Evolutionary conservation across 2,113 vertebrate species (phyloP), one percentile per base, ranked within the genome.

Genomic region (Barnardius zonarius): DNA sequence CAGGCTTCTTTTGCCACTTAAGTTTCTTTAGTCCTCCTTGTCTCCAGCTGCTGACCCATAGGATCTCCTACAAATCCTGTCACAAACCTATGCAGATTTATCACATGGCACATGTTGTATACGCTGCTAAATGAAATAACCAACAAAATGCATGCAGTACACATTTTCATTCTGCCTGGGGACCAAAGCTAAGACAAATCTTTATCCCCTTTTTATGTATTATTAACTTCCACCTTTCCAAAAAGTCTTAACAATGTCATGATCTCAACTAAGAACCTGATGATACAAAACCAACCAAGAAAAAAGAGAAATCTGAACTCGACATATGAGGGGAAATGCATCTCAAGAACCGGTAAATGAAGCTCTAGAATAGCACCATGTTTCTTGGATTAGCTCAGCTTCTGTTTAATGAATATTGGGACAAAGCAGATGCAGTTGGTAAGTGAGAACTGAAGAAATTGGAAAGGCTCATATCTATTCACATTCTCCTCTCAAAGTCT

Each of bases 401-500:
- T 76, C 13, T 73, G 3, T 30, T 31, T 55, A 13, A 6, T 18
- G 19, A 59, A 63, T 49, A 57, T 16, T 48, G 48, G 7, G 25
- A 68, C 8, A 76, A 9, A 51, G 2, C 6, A 46, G 24, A 52
- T 49, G 23, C 11, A 80, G 20, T 37, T 82, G 17, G 3, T 33
- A 76, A 68, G 10, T 59, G 19, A 73, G 17, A 86, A 72, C 4
- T 72, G 41, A 52, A n/a, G 28, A 46, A 54, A 49, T 30, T 8
- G 46, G 31, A 73, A 25, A 30, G 2, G 4, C 9, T 85, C 9
- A 44, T 4, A 13, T 3, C 4, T 8, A 1, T 19, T 43, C 17
- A 33, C 37, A 10, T 30, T 10, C 22, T 3, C 3, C 11, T 2
- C 1, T 10, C 13, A 5, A 64, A 61, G 5, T 19, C 10, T 37